Evolutionary conservation across 2,797 vertebrate genomes (phyloP).

Genomic region (Silurus aristotelis): DNA sequence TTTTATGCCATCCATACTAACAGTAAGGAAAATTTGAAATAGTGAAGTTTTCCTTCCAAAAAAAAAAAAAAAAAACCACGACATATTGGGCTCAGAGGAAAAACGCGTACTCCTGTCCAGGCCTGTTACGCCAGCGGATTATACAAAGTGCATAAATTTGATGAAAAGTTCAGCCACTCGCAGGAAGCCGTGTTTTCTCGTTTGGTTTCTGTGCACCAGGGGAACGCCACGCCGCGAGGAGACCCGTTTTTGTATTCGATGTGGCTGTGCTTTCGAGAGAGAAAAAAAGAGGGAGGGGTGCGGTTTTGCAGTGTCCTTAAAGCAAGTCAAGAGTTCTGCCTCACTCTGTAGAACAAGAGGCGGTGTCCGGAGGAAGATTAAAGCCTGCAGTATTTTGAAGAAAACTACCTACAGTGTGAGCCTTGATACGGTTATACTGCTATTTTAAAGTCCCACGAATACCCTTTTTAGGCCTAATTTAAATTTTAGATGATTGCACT

Average conservation of each 20-base stretch:
- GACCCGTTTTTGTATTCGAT: constrained; percentile 26
- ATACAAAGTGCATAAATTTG: constrained; percentile 6
- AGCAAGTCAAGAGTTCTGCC: constrained; percentile 31
- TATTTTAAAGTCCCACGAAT: not conserved
- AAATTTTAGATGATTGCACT: not conserved
- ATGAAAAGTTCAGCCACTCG: constrained; percentile 7
- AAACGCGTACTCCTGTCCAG: constrained; percentile 21
- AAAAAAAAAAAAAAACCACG: constrained; percentile 35
- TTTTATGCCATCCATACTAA: constrained; percentile 71
- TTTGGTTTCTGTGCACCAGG: constrained; percentile 7
- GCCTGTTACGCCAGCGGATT: constrained; percentile 23
- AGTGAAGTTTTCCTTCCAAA: constrained; percentile 66
- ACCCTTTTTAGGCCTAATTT: not conserved
- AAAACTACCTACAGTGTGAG: constrained; percentile 15
- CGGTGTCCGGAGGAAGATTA: constrained; percentile 37
- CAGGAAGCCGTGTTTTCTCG: constrained; percentile 2
- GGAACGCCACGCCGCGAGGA: not conserved
- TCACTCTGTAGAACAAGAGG: constrained; percentile 30
- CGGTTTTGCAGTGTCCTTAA: constrained; percentile 29
- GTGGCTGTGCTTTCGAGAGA: not conserved
- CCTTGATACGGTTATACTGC: not conserved
- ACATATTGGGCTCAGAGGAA: constrained; percentile 59
- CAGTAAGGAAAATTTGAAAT: constrained; percentile 77
- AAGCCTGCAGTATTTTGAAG: constrained; percentile 20
- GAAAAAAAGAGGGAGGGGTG: constrained; percentile 17